These are phyloP conservation scores for Coturnix japonica DNA, from an alignment of 2,113 vertebrate species.

Conservation along the genomic window DNA sequence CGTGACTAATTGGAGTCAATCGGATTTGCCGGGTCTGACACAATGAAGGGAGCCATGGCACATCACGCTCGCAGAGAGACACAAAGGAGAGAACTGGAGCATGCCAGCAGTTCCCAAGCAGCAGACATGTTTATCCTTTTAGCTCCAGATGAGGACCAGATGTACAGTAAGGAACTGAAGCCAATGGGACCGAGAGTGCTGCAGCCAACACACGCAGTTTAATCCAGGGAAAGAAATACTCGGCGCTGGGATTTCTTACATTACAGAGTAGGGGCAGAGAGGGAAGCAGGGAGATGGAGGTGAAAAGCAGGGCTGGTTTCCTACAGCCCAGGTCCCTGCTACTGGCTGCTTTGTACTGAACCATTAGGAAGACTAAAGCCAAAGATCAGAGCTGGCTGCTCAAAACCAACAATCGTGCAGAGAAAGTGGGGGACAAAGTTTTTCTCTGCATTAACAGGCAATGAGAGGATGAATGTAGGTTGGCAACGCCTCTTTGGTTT, in stretches of 20 bases:
- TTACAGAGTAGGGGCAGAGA: not conserved
- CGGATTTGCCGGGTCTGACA: not conserved
- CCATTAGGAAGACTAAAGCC: no score
- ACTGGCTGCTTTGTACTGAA: not conserved
- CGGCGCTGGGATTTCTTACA: not conserved
- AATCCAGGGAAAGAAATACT: not conserved
- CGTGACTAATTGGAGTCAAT: conserved; percentile 22
- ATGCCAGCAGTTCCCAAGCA: conserved; percentile 10
- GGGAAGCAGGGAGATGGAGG: not conserved
- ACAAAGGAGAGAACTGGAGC: not conserved
- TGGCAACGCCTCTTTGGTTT: not conserved
- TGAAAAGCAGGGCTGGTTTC: not conserved
- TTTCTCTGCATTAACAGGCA: not conserved
- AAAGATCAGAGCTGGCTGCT: not conserved
- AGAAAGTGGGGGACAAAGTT: not conserved
- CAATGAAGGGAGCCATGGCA: not conserved
- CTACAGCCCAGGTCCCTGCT: not conserved
- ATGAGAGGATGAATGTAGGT: not conserved
- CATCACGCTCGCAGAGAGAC: conserved; percentile 5
- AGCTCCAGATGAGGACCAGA: conserved; percentile 70
- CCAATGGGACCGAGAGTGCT: not conserved
- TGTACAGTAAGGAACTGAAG: conserved; percentile 18
- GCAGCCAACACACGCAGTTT: conserved; percentile 16
- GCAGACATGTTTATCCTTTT: conserved; percentile 45
- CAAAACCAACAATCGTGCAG: not conserved